Evolutionary conservation across 2,113 vertebrate species (phyloP).

Genomic region (Ceuthmochares aereus): DNA sequence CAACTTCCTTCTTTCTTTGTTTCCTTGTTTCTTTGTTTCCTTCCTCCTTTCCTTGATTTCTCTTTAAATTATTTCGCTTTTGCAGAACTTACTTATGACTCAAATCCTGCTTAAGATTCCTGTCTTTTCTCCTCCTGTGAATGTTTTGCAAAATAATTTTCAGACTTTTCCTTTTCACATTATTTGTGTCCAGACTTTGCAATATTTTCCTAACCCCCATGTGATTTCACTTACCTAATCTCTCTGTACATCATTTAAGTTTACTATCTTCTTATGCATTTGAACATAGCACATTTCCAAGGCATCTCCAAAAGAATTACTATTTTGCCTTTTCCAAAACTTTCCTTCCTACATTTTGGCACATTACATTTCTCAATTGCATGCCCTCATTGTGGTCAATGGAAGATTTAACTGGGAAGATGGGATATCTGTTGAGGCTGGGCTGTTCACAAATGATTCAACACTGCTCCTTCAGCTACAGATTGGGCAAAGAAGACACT

Average conservation of each 20-base stretch:
- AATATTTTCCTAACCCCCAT: neutral
- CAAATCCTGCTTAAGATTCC: neutral
- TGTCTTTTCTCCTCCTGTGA: neutral
- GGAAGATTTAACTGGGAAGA: neutral
- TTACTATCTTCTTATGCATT: neutral
- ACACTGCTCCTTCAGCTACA: neutral
- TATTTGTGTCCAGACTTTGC: neutral
- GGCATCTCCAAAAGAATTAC: neutral
- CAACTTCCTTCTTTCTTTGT: neutral
- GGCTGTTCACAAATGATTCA: fast-evolving
- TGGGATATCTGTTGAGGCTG: neutral
- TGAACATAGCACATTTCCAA: neutral
- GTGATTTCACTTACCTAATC: neutral
- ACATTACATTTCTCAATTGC: neutral
- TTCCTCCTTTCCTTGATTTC: neutral
- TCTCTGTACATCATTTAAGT: neutral
- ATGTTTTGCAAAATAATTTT: neutral
- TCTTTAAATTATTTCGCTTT: neutral
- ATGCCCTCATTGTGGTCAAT: neutral
- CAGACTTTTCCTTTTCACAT: neutral
- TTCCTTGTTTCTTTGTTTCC: neutral
- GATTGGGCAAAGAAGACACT: neutral
- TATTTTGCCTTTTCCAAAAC: neutral
- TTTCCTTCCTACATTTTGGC: neutral
- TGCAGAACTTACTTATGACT: neutral